Percentiles rank a stretch among this genome's conserved stretches.
Evolutionary conservation across 2,113 vertebrate genomes (phyloP).

Genomic region (Microcebus lehilahytsara): DNA sequence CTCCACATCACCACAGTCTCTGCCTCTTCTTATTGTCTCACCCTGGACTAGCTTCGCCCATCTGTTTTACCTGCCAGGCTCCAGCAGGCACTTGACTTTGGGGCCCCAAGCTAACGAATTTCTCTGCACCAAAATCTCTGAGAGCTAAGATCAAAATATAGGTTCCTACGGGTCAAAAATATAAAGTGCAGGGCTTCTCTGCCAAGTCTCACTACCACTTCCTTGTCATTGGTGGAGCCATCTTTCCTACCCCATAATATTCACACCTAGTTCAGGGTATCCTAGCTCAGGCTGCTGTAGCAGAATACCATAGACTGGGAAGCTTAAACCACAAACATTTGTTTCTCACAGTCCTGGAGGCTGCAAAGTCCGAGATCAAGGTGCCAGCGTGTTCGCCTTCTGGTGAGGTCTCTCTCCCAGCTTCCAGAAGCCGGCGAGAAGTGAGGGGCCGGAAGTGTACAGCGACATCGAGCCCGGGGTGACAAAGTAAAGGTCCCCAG

Average conservation of each 20-base stretch:
- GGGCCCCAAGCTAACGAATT: background rate
- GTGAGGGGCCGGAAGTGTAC: slow-evolving; percentile 79
- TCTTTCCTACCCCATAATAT: background rate
- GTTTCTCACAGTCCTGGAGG: background rate
- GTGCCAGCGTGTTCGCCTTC: too few species aligned
- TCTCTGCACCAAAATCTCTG: background rate
- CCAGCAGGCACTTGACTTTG: background rate
- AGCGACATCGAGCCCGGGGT: slow-evolving; percentile 61
- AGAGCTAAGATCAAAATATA: background rate
- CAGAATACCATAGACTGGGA: background rate
- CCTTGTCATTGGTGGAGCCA: background rate
- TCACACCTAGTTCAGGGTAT: background rate
- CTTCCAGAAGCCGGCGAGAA: slow-evolving; percentile 68
- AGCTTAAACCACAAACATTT: background rate
- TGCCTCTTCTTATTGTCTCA: background rate
- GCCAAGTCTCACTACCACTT: background rate
- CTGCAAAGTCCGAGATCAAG: background rate
- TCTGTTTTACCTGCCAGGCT: background rate
- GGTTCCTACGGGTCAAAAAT: background rate
- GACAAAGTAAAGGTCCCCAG: background rate
- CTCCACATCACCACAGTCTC: background rate
- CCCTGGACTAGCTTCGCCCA: background rate
- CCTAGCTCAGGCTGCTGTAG: background rate
- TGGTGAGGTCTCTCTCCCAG: too few species aligned
- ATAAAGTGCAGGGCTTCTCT: background rate